phyloP scores from a whole-genome alignment of 2,113 vertebrate genomes.

The Poecilia latipinna region DNA sequence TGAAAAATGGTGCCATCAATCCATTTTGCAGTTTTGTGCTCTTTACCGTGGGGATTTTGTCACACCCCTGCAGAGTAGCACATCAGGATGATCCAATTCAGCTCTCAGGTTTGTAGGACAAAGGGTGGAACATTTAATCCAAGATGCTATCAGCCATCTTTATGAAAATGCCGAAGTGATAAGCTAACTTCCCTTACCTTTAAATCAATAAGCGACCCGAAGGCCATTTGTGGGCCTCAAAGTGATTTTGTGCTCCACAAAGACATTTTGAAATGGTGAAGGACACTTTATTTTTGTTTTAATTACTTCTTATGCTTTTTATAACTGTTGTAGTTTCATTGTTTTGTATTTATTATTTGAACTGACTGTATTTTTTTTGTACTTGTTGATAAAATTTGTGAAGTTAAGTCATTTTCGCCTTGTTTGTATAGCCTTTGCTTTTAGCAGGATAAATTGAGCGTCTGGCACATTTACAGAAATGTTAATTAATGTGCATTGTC shows the following conservation, averaged over 20 bases:
- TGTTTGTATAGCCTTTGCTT: too few relatives aligned
- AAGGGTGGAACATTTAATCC: constrained; percentile 22
- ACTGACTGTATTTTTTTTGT: too few relatives aligned
- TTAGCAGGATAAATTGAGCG: too few relatives aligned
- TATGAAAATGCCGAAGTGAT: neutral
- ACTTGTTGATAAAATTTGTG: too few relatives aligned
- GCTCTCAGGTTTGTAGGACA: constrained; percentile 24
- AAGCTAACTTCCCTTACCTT: neutral
- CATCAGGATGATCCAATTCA: constrained; percentile 36
- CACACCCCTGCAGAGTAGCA: constrained; percentile 6
- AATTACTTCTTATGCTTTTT: too few relatives aligned
- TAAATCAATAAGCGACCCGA: neutral
- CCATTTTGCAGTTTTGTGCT: constrained; percentile 54
- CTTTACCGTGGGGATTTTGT: constrained; percentile 48
- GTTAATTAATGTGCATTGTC: too few relatives aligned
- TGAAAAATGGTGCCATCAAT: constrained; percentile 55
- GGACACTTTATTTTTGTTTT: neutral
- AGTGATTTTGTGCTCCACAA: neutral
- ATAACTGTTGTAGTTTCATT: too few relatives aligned
- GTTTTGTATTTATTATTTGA: too few relatives aligned
- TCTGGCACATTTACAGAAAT: too few relatives aligned
- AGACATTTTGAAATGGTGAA: neutral
- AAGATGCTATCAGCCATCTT: neutral
- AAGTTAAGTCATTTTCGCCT: too few relatives aligned
- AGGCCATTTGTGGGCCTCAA: neutral